These are phyloP conservation scores for Lepidonotus clava DNA, from an alignment of 2,888 invertebrate species.

Conservation along the genomic window DNA sequence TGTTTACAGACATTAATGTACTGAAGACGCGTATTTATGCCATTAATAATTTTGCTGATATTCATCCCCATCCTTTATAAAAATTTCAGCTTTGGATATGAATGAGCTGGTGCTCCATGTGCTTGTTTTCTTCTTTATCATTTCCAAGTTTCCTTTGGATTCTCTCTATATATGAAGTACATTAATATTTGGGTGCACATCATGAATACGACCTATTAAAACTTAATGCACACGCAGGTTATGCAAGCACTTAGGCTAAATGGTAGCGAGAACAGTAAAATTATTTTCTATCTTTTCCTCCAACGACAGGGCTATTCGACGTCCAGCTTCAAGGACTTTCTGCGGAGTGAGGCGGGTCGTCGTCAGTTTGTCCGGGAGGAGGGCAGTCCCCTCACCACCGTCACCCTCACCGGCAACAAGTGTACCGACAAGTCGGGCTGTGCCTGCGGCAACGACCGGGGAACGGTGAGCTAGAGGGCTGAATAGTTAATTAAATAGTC, in stretches of 20 bases:
- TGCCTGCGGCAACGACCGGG: conserved; percentile 76
- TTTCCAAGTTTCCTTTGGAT: too few relatives aligned
- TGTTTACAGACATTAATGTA: too few relatives aligned
- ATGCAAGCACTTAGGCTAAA: neutral
- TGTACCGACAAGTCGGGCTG: conserved; percentile 77
- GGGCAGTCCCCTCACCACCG: conserved; percentile 58
- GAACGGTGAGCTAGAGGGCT: conserved; percentile 68
- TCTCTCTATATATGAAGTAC: too few relatives aligned
- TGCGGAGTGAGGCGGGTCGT: conserved; percentile 62
- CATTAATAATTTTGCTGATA: too few relatives aligned
- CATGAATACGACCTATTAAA: too few relatives aligned
- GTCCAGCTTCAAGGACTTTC: conserved; percentile 59
- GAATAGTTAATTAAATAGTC: too few relatives aligned
- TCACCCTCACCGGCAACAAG: conserved; percentile 55
- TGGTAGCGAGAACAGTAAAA: neutral
- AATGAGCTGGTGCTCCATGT: too few relatives aligned
- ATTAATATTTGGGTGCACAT: too few relatives aligned
- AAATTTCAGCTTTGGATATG: too few relatives aligned
- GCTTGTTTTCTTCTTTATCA: too few relatives aligned
- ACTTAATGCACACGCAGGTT: neutral
- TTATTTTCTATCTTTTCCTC: neutral
- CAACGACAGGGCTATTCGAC: conserved; percentile 63
- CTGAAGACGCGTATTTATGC: too few relatives aligned
- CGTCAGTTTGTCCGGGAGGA: conserved; percentile 61
- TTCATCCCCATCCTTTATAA: too few relatives aligned